These are phyloP conservation scores for Penaeus indicus DNA, from an alignment of 1,140 invertebrate species.

Conservation along the genomic window DNA sequence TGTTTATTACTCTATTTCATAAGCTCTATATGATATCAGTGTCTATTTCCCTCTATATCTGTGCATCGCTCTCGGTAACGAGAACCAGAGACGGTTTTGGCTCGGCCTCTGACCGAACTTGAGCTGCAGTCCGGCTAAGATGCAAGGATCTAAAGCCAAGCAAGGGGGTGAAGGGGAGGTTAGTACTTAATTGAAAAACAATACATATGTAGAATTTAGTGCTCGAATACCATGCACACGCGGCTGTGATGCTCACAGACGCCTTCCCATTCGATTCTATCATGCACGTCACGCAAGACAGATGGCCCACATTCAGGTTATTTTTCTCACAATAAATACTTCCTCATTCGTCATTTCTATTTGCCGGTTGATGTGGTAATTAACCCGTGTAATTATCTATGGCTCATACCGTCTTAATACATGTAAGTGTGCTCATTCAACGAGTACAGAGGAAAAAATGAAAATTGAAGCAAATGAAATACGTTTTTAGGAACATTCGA, in stretches of 20 bases:
- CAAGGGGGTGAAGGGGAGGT: not conserved
- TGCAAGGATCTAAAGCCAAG: not conserved
- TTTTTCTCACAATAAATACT: no score
- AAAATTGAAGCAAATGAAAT: not conserved
- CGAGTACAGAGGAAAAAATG: no score
- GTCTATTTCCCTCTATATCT: no score
- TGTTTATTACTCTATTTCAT: no score
- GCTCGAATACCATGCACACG: no score
- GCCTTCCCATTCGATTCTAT: not conserved
- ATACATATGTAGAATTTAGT: not conserved
- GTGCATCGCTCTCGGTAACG: not conserved
- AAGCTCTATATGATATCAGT: no score
- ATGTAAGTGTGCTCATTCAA: not conserved
- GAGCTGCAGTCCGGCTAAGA: not conserved
- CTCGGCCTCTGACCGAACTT: not conserved
- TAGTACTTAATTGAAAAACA: not conserved
- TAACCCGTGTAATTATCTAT: not conserved
- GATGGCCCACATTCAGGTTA: no score
- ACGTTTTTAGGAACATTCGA: not conserved
- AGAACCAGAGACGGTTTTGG: not conserved
- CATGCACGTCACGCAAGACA: not conserved
- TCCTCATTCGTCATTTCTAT: not conserved
- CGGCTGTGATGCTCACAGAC: no score
- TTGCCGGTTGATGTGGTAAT: not conserved
- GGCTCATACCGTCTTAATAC: not conserved